A percentile compares a stretch with the other conserved stretches of the same genome.
These are phyloP conservation scores for Bufo gargarizans DNA, from an alignment of 2,113 vertebrate species.

Conservation along the genomic window DNA sequence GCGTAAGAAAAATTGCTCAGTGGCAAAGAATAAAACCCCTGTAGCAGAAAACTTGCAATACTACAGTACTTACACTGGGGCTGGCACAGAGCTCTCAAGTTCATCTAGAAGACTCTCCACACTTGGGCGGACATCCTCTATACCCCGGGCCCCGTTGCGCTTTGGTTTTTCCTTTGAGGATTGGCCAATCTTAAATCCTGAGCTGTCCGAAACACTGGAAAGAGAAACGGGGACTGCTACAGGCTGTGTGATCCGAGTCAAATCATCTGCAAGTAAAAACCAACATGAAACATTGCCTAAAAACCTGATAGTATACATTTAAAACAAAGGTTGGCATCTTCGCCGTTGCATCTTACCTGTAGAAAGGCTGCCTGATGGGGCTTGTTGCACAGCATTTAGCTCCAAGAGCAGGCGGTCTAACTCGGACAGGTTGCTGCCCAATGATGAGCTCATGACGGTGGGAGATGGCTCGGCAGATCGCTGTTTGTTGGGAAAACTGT, in stretches of 20 bases:
- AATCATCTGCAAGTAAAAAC: constrained; percentile 68
- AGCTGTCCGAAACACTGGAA: constrained; percentile 79
- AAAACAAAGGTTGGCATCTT: no score
- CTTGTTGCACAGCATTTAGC: constrained; percentile 93
- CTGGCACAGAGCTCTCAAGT: constrained; percentile 91
- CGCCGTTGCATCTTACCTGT: constrained; percentile 74
- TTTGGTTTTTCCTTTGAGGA: constrained; percentile 85
- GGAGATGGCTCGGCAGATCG: constrained; percentile 88
- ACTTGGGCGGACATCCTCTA: constrained; percentile 85
- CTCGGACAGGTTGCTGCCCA: constrained; percentile 95
- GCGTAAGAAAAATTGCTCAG: not conserved
- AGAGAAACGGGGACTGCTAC: constrained; percentile 67
- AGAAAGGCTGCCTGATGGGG: constrained; percentile 78
- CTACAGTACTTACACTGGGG: constrained; percentile 78
- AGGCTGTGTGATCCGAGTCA: constrained; percentile 66
- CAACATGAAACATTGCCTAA: not conserved
- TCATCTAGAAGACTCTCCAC: constrained; percentile 94
- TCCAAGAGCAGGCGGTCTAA: constrained; percentile 93
- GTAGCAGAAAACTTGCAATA: not conserved
- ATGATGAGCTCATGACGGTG: constrained; percentile 84
- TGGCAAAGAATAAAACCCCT: not conserved
- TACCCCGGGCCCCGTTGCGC: constrained; percentile 79
- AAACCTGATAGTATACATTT: no score
- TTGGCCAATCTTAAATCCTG: constrained; percentile 74
- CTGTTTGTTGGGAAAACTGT: constrained; percentile 96